These are phyloP conservation scores for Balearica regulorum DNA, from an alignment of 2,797 vertebrate species.

Conservation along the genomic window DNA sequence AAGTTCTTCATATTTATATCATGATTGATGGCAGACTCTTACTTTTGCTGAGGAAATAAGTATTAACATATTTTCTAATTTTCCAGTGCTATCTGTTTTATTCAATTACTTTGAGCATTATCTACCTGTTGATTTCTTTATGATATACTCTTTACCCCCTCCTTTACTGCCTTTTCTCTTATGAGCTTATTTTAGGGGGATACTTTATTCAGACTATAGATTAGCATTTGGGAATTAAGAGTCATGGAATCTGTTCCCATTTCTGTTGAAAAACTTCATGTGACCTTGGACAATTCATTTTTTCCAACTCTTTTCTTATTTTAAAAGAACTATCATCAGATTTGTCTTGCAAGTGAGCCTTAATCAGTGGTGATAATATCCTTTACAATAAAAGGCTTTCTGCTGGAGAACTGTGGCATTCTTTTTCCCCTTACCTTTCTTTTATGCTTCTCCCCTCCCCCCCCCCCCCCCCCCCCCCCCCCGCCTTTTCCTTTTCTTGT, in stretches of 20 bases:
- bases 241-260: background rate
- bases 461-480: too few species aligned
- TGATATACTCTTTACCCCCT: background rate
- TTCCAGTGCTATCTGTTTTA: background rate
- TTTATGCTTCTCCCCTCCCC: background rate
- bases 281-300: background rate
- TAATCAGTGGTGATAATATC: background rate
- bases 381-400: background rate
- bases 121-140: background rate
- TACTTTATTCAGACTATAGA: background rate
- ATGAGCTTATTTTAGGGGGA: background rate
- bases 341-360: background rate
- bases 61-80: background rate
- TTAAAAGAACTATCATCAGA: background rate
- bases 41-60: background rate
- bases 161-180: background rate
- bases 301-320: background rate
- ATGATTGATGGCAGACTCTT: background rate
- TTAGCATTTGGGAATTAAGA: background rate
- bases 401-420: background rate
- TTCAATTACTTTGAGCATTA: background rate
- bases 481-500: background rate
- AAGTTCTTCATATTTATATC: background rate
- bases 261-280: background rate
- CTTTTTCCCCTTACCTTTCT: background rate